Conservation (phyloP, 1,140 invertebrate genomes). For the Theocolax elegans region DNA sequence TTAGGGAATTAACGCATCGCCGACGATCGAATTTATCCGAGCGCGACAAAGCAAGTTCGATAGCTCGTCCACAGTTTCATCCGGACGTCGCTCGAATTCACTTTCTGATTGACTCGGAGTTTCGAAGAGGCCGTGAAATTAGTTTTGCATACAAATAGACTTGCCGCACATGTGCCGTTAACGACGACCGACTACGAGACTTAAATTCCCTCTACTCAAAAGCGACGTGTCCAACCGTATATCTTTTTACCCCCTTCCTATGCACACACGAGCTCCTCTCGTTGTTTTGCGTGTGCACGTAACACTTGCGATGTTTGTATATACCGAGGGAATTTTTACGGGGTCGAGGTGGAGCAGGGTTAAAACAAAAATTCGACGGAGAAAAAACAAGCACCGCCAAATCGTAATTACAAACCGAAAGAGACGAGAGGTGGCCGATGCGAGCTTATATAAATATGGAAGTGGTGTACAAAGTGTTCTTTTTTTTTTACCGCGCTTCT, state of each 20-base stretch:
- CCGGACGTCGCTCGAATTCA: background rate
- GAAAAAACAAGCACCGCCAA: background rate
- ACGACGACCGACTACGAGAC: background rate
- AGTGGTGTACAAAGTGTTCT: background rate
- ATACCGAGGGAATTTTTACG: no score
- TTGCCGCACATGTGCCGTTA: constrained; percentile 3
- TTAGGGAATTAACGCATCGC: background rate
- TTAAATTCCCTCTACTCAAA: background rate
- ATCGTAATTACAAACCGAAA: constrained; percentile 23
- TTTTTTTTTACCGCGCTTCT: background rate
- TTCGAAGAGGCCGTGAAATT: background rate
- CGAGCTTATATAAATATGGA: constrained; percentile 7
- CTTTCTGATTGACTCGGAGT: constrained; percentile 6
- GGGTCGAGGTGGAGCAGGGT: no score
- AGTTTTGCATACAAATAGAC: constrained; percentile 32
- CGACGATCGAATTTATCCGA: background rate
- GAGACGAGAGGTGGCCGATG: background rate
- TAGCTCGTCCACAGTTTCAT: background rate
- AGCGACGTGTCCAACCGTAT: background rate
- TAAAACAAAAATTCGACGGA: background rate
- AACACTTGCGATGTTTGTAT: no score
- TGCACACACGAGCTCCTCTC: no score
- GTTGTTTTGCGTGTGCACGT: no score
- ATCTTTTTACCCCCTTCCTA: background rate
- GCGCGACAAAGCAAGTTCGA: background rate